A percentile compares a stretch with the other conserved stretches of the same genome.
These are phyloP conservation scores for Pasiphila rectangulata DNA, from an alignment of 2,888 invertebrate genomes.

Conservation along the genomic window DNA sequence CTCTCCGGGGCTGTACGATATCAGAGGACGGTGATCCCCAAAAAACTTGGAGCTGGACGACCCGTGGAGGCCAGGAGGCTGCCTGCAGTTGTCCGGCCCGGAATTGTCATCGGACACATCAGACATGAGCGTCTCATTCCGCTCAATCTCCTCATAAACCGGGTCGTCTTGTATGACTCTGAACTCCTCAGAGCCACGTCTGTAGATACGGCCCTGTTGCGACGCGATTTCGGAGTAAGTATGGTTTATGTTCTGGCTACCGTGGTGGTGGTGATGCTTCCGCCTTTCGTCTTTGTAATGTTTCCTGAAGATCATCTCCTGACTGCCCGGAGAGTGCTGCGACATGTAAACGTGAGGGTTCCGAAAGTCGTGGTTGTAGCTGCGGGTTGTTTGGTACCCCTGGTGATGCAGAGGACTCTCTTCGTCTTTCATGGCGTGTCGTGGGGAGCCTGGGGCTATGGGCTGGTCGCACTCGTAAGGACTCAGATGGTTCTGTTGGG, in stretches of 20 bases:
- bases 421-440: constrained; percentile 70
- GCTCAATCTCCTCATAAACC: constrained; percentile 90
- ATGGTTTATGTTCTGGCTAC: constrained; percentile 84
- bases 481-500: constrained; percentile 75
- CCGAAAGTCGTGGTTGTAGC: constrained; percentile 74
- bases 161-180: constrained; percentile 86
- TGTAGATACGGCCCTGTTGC: constrained; percentile 72
- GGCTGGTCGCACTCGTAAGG: constrained; percentile 77
- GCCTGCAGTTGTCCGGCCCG: constrained; percentile 84
- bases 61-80: constrained; percentile 82
- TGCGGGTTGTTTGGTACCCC: constrained; percentile 70
- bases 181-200: constrained; percentile 79
- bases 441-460: constrained; percentile 70
- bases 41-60: constrained; percentile 85
- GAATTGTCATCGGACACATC: constrained; percentile 88
- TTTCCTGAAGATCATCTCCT: constrained; percentile 72
- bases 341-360: constrained; percentile 76
- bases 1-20: constrained; percentile 87
- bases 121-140: constrained; percentile 86
- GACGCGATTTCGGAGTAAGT: constrained; percentile 87
- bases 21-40: constrained; percentile 90
- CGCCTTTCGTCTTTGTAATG: constrained; percentile 72
- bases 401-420: constrained; percentile 70
- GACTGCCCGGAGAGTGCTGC: constrained; percentile 72
- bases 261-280: constrained; percentile 77